Conservation (phyloP, 2,888 invertebrate genomes). For the Polyommatus icarus region DNA sequence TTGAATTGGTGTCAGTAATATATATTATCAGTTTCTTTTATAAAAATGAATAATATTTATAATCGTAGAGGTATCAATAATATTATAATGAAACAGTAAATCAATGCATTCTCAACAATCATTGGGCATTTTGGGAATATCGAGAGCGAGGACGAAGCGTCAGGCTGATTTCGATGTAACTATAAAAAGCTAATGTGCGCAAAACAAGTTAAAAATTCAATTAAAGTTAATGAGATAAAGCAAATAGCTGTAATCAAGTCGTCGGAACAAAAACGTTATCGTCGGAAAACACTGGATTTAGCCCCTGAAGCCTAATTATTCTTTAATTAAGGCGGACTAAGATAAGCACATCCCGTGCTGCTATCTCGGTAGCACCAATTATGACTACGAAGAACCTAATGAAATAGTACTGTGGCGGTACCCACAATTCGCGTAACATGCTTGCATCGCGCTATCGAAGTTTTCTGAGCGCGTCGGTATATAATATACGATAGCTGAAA, state of each 20-base stretch:
- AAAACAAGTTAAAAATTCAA: conserved; percentile 28
- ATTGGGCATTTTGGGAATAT: not conserved
- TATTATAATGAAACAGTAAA: too few species aligned
- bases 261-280: conserved; percentile 32
- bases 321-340: conserved; percentile 42
- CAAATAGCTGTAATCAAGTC: conserved; percentile 37
- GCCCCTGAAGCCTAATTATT: conserved; percentile 43
- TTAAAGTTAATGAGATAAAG: conserved; percentile 34
- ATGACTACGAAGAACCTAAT: not conserved
- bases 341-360: conserved; percentile 32
- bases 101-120: too few species aligned
- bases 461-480: too few species aligned
- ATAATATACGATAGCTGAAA: too few species aligned
- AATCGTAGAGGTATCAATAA: too few species aligned
- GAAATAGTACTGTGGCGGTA: too few species aligned
- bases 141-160: not conserved
- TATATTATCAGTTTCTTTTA: too few species aligned
- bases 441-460: too few species aligned
- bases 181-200: not conserved
- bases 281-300: conserved; percentile 39
- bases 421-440: too few species aligned
- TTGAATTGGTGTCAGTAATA: too few species aligned
- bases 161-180: not conserved
- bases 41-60: too few species aligned
- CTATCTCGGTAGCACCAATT: not conserved